Base-by-base conservation (phyloP, 1,140 invertebrate species). In the Drosophila varians region DNA sequence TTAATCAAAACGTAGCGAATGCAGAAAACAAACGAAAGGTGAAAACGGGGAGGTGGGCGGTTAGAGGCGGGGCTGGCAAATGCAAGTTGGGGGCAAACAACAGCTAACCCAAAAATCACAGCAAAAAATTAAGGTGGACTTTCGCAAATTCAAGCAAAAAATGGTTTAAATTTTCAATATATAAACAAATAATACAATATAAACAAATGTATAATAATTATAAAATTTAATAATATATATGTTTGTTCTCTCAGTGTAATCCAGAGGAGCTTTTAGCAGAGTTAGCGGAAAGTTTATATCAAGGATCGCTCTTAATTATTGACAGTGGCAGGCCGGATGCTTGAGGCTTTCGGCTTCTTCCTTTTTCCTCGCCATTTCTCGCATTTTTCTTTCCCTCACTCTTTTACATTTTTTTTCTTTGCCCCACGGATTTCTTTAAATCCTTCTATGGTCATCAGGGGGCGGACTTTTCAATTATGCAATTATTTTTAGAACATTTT, bases 251-350 rank as follows among this genome's bases (percentile, higher is more conserved):
- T 1, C 23, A 61, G 60, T 61, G 62, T 31, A 1, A 34, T 7
- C 3, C 14, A 43, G 25, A 23, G 19, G 23, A 61, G 43, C 45
- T 16, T 25, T 7, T 45, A 46, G 16, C 46, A 36, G 55, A 69
- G 53, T 73, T 71, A 68, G 68, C 69, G 57, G 23, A 72, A 74
- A 74, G 71, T 72, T 72, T 74, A 74, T 74, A 74, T 74, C 71
- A 74, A 74, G 70, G 71, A 74, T 74, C 71, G 72, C 72, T 74
- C 72, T 74, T 74, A 74, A 74, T 74, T 74, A 74, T 74, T 74
- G 70, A 74, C 70, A 74, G 71, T 66, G 70, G 57, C 70, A 73
- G 70, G 51, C 68, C 49, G 62, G 60, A 66, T 65, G 62, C 60
- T 66, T 66, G 62, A 66, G 62, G 60, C 26, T 60, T 71, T 71